Evolutionary conservation across 2,113 vertebrate species (phyloP).

Genomic region (Hippoglossus stenolepis): DNA sequence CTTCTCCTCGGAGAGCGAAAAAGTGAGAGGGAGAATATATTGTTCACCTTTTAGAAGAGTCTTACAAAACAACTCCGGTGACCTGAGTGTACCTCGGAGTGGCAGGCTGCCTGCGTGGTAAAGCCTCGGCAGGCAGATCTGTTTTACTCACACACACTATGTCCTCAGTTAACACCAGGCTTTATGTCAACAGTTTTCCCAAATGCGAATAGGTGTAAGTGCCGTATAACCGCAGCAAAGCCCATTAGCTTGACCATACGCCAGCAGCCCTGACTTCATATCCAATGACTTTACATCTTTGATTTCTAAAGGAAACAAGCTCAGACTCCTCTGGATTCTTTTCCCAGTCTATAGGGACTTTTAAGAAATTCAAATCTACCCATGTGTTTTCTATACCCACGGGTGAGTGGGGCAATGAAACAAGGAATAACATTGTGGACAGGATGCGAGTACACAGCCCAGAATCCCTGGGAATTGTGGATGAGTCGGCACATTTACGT

Average conservation of each 20-base stretch:
- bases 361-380: neutral
- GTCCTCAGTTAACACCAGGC: slow-evolving; percentile 51
- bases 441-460: neutral
- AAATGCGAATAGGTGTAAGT: neutral
- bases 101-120: slow-evolving; percentile 11
- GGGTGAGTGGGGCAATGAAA: neutral
- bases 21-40: slow-evolving; percentile 53
- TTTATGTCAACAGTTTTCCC: neutral
- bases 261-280: neutral
- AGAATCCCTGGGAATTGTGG: neutral
- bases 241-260: neutral
- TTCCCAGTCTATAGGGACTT: neutral
- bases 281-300: neutral
- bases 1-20: slow-evolving; percentile 21
- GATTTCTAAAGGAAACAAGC: neutral
- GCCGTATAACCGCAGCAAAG: neutral
- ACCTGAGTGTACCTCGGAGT: slow-evolving; percentile 47
- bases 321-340: neutral
- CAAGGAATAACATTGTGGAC: neutral
- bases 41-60: slow-evolving; percentile 49
- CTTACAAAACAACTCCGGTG: slow-evolving; percentile 35
- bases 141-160: slow-evolving; percentile 24
- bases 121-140: slow-evolving; percentile 4
- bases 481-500: neutral
- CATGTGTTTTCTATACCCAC: neutral